phyloP scores from a whole-genome alignment of 2,888 invertebrate genomes.

The Lochmaea capreae region DNA sequence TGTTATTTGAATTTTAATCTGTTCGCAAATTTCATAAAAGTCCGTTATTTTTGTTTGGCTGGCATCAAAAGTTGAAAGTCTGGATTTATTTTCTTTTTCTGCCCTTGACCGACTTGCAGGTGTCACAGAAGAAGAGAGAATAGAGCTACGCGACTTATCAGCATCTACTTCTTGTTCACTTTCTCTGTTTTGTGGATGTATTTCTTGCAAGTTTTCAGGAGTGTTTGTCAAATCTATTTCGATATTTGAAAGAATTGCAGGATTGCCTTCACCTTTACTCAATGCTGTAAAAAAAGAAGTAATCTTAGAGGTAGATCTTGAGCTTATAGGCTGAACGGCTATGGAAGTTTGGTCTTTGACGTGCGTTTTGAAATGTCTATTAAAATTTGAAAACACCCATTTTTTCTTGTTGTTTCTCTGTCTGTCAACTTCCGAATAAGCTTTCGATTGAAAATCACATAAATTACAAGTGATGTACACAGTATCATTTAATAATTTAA shows the following conservation, averaged over 20 bases:
- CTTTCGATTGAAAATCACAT: constrained; percentile 10
- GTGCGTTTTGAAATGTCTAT: constrained; percentile 14
- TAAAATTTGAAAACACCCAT: constrained; percentile 8
- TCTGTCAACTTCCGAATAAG: constrained; percentile 10
- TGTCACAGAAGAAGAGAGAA: constrained; percentile 4
- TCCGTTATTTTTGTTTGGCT: constrained; percentile 2
- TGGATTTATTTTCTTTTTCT: not conserved
- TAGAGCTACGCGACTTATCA: constrained; percentile 5
- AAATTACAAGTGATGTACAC: not conserved
- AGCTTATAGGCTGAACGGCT: too few relatives aligned
- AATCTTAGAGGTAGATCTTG: too few relatives aligned
- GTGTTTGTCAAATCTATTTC: constrained; percentile 9
- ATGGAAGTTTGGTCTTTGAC: too few relatives aligned
- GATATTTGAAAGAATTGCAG: too few relatives aligned
- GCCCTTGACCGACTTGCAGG: not conserved
- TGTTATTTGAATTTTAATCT: constrained; percentile 9
- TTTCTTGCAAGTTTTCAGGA: constrained; percentile 8
- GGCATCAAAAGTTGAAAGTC: not conserved
- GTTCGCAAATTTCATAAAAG: not conserved
- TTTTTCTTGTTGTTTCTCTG: constrained; percentile 3
- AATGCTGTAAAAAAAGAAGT: too few relatives aligned
- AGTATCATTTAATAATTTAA: not conserved
- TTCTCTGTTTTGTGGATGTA: constrained; percentile 2
- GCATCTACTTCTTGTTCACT: not conserved
- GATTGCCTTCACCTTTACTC: too few relatives aligned